A percentile compares a stretch with the other conserved stretches of the same genome.
Evolutionary conservation across 2,113 vertebrate species (phyloP).

Genomic region (Menidia beryllina): DNA sequence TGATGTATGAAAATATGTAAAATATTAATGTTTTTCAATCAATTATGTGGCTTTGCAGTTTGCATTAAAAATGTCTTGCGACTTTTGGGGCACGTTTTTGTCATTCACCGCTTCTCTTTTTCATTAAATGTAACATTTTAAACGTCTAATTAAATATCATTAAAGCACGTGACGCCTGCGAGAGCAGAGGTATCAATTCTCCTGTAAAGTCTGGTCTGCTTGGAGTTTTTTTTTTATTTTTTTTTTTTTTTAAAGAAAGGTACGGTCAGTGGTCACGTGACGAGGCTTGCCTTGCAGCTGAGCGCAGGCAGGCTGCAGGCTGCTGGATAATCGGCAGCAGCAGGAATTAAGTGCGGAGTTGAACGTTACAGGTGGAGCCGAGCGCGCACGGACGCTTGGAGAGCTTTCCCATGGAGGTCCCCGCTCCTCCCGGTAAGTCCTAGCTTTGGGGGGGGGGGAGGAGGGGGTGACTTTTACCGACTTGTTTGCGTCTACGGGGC

Average conservation of each 20-base stretch:
- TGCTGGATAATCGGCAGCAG: constrained; percentile 27
- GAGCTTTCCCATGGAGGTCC: neutral
- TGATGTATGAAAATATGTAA: neutral
- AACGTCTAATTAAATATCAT: neutral
- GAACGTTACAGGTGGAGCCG: constrained; percentile 65
- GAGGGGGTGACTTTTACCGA: neutral
- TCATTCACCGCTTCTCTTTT: too few relatives aligned
- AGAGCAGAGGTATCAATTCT: neutral
- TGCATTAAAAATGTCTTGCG: too few relatives aligned
- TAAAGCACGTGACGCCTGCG: neutral
- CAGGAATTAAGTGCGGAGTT: constrained; percentile 38
- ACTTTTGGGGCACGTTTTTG: too few relatives aligned
- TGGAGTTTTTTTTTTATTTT: constrained; percentile 1
- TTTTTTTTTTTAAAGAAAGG: constrained; percentile 25
- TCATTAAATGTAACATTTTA: neutral
- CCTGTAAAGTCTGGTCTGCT: constrained; percentile 10
- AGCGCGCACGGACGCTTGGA: neutral
- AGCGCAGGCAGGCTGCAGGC: too few relatives aligned
- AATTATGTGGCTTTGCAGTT: neutral
- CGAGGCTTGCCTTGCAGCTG: constrained; percentile 31
- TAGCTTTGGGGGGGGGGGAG: neutral
- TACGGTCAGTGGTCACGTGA: constrained; percentile 53
- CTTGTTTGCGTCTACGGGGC: constrained; percentile 35
- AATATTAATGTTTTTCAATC: neutral
- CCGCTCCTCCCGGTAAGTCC: constrained; percentile 40